phyloP scores from a whole-genome alignment of 2,113 vertebrate genomes.

The Natator depressus region DNA sequence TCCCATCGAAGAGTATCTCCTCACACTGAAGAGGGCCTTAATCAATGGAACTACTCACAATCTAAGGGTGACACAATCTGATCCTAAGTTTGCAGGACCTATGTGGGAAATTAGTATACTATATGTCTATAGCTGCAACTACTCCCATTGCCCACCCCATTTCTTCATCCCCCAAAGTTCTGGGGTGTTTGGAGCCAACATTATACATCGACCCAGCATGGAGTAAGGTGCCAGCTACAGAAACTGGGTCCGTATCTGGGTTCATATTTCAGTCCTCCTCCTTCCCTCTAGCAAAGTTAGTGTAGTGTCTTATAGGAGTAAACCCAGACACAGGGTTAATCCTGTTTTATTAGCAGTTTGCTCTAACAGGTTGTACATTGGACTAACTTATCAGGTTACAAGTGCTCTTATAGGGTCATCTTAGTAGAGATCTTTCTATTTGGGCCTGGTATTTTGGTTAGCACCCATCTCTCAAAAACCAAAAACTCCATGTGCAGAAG shows the following conservation, averaged over 20 bases:
- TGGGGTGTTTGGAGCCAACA: not conserved
- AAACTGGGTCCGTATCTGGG: not conserved
- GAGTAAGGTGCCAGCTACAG: not conserved
- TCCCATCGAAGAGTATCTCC: not conserved
- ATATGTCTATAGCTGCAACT: not conserved
- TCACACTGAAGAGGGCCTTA: rapidly evolving
- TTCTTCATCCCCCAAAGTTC: not conserved
- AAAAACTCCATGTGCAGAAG: not conserved
- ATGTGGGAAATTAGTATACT: not conserved
- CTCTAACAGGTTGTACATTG: not conserved
- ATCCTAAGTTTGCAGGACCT: not conserved
- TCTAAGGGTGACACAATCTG: not conserved
- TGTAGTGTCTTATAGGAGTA: not conserved
- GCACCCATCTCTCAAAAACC: not conserved
- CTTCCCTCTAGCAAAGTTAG: not conserved
- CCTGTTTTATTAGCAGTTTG: not conserved
- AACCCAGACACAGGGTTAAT: not conserved
- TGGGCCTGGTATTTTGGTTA: not conserved
- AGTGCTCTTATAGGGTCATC: not conserved
- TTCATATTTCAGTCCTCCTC: not conserved
- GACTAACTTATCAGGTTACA: not conserved
- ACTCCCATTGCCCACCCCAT: not conserved
- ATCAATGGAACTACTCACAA: not conserved
- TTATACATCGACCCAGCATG: not conserved
- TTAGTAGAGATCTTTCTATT: not conserved